These are phyloP conservation scores for Calliopum simillimum DNA, from an alignment of 2,888 invertebrate species.

Conservation along the genomic window DNA sequence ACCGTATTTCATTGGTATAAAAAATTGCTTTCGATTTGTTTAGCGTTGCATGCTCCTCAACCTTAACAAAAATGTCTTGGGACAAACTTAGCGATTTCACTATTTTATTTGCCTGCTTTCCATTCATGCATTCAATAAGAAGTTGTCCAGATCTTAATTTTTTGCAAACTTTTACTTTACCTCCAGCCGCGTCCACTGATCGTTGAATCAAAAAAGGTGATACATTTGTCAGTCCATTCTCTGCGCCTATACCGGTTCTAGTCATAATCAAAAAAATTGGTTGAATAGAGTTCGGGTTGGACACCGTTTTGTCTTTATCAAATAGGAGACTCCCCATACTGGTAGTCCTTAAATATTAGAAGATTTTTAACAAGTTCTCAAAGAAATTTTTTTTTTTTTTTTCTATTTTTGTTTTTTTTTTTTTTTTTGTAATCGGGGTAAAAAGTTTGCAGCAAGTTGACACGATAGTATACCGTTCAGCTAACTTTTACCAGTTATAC, in stretches of 20 bases:
- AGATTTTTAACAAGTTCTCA: too few species aligned
- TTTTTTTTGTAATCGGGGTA: background rate
- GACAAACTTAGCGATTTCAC: slow-evolving; percentile 26
- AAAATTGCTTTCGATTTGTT: slow-evolving; percentile 33
- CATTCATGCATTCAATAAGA: slow-evolving; percentile 28
- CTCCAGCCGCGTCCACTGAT: slow-evolving; percentile 17
- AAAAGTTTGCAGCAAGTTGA: too few species aligned
- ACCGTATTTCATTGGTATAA: slow-evolving; percentile 19
- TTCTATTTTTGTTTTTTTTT: too few species aligned
- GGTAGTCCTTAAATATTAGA: background rate
- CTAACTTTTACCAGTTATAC: too few species aligned
- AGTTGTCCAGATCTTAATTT: slow-evolving; percentile 32
- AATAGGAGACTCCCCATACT: slow-evolving; percentile 22
- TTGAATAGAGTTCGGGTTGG: slow-evolving; percentile 4
- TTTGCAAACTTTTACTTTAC: slow-evolving; percentile 29
- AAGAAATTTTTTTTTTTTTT: background rate
- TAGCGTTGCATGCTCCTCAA: too few species aligned
- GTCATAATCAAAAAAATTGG: slow-evolving; percentile 24
- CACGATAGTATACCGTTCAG: too few species aligned
- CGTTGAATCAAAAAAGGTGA: slow-evolving; percentile 28
- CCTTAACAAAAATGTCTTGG: slow-evolving; percentile 28
- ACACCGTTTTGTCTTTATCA: slow-evolving; percentile 15
- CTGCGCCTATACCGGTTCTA: background rate
- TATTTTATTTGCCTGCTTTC: slow-evolving; percentile 33
- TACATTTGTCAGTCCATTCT: slow-evolving; percentile 5